Conservation (phyloP, 2,797 vertebrate species). For the Steatocranus sp. region DNA sequence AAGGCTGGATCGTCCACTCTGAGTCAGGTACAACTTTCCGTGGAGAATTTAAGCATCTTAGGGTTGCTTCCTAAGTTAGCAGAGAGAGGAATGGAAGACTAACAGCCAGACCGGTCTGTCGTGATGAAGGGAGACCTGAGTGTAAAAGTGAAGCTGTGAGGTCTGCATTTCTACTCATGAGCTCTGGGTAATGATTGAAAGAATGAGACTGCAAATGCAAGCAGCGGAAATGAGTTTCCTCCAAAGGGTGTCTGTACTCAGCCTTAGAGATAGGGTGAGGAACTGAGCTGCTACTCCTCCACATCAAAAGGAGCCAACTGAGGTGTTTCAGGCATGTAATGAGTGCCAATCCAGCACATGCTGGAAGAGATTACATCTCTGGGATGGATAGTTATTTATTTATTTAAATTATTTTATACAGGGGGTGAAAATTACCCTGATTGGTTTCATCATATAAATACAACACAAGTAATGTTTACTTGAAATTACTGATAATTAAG, state of each 20-base stretch:
- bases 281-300: background rate
- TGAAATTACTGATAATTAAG: fast-evolving
- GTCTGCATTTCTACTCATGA: background rate
- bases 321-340: background rate
- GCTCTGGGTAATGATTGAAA: background rate
- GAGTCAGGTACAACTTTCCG: fast-evolving
- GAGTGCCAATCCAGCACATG: background rate
- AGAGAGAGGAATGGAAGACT: background rate
- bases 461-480: background rate
- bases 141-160: background rate
- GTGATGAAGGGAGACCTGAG: background rate
- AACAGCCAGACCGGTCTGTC: background rate
- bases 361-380: background rate
- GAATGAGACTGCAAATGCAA: background rate
- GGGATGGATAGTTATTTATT: background rate
- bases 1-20: background rate
- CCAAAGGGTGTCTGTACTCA: background rate
- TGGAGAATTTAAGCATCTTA: background rate
- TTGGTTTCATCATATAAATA: background rate
- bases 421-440: background rate
- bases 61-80: background rate
- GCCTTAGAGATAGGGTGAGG: background rate
- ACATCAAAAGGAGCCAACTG: background rate
- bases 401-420: background rate
- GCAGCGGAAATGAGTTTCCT: background rate